Percentiles rank a stretch among this genome's conserved stretches.
phyloP scores from a whole-genome alignment of 2,888 invertebrate species.

The Mesodorylaimus sp. region DNA sequence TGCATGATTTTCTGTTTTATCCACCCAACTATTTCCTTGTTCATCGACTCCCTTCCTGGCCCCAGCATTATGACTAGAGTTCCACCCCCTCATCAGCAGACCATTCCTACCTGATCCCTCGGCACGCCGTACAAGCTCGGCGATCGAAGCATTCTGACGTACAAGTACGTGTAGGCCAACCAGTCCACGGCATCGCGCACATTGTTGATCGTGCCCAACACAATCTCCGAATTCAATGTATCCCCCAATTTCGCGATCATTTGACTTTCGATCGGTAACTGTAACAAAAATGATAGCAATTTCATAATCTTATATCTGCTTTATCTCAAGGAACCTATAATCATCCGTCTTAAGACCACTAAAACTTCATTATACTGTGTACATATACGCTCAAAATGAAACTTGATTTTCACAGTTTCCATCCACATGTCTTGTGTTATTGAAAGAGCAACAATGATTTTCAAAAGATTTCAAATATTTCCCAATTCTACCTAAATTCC shows the following conservation, averaged over 20 bases:
- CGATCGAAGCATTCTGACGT: constrained; percentile 81
- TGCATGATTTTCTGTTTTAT: too few species aligned
- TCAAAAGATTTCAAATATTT: too few species aligned
- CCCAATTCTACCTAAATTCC: too few species aligned
- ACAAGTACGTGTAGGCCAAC: constrained; percentile 89
- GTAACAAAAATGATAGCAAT: constrained; percentile 10
- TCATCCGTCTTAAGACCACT: background rate
- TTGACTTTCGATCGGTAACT: constrained; percentile 87
- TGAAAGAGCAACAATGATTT: too few species aligned
- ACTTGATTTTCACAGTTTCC: too few species aligned
- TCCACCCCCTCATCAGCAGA: too few species aligned
- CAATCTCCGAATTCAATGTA: constrained; percentile 92
- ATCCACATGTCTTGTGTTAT: too few species aligned
- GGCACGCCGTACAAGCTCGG: constrained; percentile 75
- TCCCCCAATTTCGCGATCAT: constrained; percentile 77
- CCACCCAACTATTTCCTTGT: too few species aligned
- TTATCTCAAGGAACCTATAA: too few species aligned
- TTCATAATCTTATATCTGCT: background rate
- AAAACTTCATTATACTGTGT: background rate
- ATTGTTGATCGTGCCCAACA: constrained; percentile 77
- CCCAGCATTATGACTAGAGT: too few species aligned
- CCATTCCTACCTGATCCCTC: constrained; percentile 42
- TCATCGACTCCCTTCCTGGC: too few species aligned
- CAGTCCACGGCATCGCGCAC: constrained; percentile 75
- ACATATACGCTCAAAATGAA: too few species aligned